Percentiles rank a stretch among this genome's conserved stretches.
phyloP scores from a whole-genome alignment of 2,113 vertebrate species.

The Piaya cayana region DNA sequence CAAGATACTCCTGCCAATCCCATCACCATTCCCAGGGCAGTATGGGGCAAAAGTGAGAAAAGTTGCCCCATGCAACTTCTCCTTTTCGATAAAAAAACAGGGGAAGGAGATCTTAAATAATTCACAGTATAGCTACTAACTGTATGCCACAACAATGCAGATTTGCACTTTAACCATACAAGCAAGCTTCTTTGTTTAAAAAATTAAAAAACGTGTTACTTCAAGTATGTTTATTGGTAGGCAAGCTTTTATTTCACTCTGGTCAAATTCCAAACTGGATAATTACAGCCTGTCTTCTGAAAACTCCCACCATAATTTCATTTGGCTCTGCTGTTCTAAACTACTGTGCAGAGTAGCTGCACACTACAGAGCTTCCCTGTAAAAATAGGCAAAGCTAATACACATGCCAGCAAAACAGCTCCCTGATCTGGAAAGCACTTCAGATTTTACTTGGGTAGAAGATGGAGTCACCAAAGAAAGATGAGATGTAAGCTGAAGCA shows the following conservation, averaged over 20 bases:
- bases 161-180: background rate
- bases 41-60: background rate
- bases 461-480: background rate
- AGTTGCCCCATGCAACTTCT: background rate
- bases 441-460: background rate
- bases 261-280: conserved; percentile 65
- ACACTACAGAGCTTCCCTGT: background rate
- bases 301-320: conserved; percentile 56
- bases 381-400: conserved; percentile 10
- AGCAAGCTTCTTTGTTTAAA: conserved; percentile 30
- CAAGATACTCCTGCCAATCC: background rate
- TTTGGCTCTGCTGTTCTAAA: conserved; percentile 21
- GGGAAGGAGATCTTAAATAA: background rate
- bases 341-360: background rate
- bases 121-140: background rate
- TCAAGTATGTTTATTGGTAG: conserved; percentile 51
- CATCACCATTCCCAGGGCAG: background rate
- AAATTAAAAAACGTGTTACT: conserved; percentile 43
- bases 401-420: background rate
- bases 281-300: conserved; percentile 61
- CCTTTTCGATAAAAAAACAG: background rate
- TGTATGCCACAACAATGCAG: background rate
- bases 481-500: background rate
- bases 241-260: conserved; percentile 62
- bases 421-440: background rate